These are phyloP conservation scores for Drosophila silvestris DNA, from an alignment of 2,888 invertebrate species.

Conservation along the genomic window DNA sequence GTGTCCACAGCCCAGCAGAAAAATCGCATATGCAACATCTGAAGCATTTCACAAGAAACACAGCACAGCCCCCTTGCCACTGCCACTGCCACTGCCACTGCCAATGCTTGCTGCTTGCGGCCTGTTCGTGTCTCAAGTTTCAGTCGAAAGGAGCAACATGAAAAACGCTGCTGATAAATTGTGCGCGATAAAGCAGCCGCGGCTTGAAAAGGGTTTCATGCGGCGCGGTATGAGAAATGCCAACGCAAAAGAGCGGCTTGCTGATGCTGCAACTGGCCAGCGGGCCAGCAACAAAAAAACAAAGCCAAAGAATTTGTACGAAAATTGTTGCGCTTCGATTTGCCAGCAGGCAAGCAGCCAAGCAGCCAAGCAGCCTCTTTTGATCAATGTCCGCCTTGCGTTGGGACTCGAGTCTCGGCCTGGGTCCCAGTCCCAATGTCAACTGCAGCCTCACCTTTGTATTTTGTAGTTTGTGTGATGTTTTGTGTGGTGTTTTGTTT, in stretches of 20 bases:
- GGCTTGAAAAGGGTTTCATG: slow-evolving; percentile 76
- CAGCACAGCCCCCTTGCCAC: slow-evolving; percentile 11
- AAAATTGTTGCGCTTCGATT: slow-evolving; percentile 81
- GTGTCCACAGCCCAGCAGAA: slow-evolving; percentile 67
- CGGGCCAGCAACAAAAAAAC: slow-evolving; percentile 22
- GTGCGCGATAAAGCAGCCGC: slow-evolving; percentile 72
- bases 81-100: slow-evolving; percentile 8
- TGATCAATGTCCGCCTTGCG: slow-evolving; percentile 70
- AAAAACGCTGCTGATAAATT: slow-evolving; percentile 80
- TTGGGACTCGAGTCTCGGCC: slow-evolving; percentile 9
- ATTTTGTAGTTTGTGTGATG: slow-evolving; percentile 21
- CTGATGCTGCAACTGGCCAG: slow-evolving; percentile 44
- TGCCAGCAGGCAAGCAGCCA: slow-evolving; percentile 47
- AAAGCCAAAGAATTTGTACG: slow-evolving; percentile 77
- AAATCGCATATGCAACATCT: slow-evolving; percentile 74
- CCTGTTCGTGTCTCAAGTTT: slow-evolving; percentile 72
- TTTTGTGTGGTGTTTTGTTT: slow-evolving; percentile 7
- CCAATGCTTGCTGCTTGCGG: slow-evolving; percentile 15
- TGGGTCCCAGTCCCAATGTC: slow-evolving; percentile 65
- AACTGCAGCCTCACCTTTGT: slow-evolving; percentile 69
- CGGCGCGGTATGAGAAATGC: slow-evolving; percentile 68
- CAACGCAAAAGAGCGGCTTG: slow-evolving; percentile 21
- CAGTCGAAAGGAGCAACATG: slow-evolving; percentile 70
- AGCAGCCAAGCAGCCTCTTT: slow-evolving; percentile 57
- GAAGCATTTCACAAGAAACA: slow-evolving; percentile 71